Evolutionary conservation across 1,140 invertebrate species (phyloP).

Genomic region (Psilanteris sp.): DNA sequence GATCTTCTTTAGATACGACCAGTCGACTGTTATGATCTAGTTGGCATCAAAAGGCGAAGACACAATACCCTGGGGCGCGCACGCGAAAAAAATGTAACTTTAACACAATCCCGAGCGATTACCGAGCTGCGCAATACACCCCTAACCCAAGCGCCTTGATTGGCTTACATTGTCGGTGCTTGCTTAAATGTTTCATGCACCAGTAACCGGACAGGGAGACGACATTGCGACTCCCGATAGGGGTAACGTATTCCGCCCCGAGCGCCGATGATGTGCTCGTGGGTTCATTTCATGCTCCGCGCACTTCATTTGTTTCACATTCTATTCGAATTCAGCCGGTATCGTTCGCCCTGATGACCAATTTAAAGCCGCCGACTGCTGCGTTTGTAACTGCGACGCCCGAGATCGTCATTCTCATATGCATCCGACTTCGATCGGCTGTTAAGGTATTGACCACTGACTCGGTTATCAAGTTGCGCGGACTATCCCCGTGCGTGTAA

Average conservation of each 20-base stretch:
- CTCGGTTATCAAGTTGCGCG: no score
- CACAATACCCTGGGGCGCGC: slow-evolving; percentile 34
- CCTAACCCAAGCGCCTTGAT: slow-evolving; percentile 73
- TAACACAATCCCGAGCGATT: slow-evolving; percentile 79
- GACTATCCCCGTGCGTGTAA: slow-evolving; percentile 17
- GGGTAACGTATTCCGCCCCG: slow-evolving; percentile 75
- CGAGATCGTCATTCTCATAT: no score
- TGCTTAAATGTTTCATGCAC: slow-evolving; percentile 81
- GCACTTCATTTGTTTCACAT: slow-evolving; percentile 48
- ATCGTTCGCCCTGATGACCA: slow-evolving; percentile 8
- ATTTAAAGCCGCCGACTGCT: neutral
- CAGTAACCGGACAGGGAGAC: slow-evolving; percentile 77
- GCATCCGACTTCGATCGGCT: no score
- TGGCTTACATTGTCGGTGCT: slow-evolving; percentile 80
- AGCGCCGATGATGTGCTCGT: slow-evolving; percentile 24
- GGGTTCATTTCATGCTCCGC: slow-evolving; percentile 40
- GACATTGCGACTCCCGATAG: slow-evolving; percentile 77
- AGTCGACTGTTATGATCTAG: slow-evolving; percentile 60
- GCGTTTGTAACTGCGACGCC: no score
- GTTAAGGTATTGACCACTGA: no score
- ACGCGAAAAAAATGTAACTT: slow-evolving; percentile 76
- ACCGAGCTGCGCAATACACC: slow-evolving; percentile 70
- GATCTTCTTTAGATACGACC: slow-evolving; percentile 52
- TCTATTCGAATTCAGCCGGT: slow-evolving; percentile 46
- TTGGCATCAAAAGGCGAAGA: slow-evolving; percentile 69